Conservation (phyloP, 92 coral and sea anemone species). For the Phenganax subtilis region DNA sequence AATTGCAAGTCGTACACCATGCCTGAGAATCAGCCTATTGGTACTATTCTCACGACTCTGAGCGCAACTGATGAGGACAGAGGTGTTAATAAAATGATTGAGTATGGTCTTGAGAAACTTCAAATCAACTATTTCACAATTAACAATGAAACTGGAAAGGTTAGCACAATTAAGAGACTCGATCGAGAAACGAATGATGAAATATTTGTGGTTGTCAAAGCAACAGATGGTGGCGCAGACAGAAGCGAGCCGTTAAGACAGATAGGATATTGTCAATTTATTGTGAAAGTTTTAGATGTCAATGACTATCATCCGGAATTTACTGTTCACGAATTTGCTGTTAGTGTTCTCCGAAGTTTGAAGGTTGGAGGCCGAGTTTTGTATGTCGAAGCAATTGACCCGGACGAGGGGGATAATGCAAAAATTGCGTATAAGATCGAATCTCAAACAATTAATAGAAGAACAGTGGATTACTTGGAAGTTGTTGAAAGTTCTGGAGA, state of each 20-base stretch:
- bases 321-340: constrained; percentile 50
- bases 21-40: not conserved
- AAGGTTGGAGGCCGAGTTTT: not conserved
- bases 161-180: constrained; percentile 44
- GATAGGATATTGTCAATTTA: constrained; percentile 55
- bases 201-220: constrained; percentile 53
- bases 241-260: constrained; percentile 54
- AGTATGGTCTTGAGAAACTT: constrained; percentile 51
- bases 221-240: constrained; percentile 46
- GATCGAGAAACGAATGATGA: constrained; percentile 53
- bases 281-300: constrained; percentile 54
- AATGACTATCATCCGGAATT: constrained; percentile 65
- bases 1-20: not conserved
- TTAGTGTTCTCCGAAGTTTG: constrained; percentile 32
- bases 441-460: not conserved
- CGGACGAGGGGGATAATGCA: constrained; percentile 57
- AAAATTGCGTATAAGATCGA: constrained; percentile 48
- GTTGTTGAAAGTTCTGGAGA: constrained; percentile 13
- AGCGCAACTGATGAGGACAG: constrained; percentile 73
- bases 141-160: constrained; percentile 47
- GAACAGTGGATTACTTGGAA: not conserved
- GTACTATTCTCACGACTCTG: constrained; percentile 56
- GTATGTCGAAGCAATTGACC: constrained; percentile 60
- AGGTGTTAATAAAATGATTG: constrained; percentile 42
- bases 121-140: constrained; percentile 49